Conservation (phyloP, 37 sponge, comb jelly and placozoan species). For the Tethya wilhelma region DNA sequence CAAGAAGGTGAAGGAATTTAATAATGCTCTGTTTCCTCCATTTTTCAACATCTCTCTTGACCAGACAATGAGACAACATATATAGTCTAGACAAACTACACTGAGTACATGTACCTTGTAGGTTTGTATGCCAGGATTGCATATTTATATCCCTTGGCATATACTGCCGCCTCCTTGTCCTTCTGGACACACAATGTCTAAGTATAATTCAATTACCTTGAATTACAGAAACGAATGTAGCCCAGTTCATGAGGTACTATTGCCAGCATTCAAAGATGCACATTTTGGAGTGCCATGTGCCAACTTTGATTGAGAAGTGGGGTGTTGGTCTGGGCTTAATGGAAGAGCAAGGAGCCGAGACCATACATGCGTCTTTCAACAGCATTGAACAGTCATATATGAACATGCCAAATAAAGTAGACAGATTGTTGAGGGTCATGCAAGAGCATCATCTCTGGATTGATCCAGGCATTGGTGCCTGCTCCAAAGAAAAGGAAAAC, state of each 20-base stretch:
- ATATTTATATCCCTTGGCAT: no score
- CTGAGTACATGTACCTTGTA: no score
- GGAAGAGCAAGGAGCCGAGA: conserved; percentile 53
- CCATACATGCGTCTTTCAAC: conserved; percentile 36
- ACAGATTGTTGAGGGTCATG: not conserved
- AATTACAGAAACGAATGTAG: conserved; percentile 2
- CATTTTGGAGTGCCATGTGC: conserved; percentile 32
- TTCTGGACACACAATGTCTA: no score
- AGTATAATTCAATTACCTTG: not conserved
- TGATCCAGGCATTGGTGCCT: not conserved
- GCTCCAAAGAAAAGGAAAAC: not conserved
- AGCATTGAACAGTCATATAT: conserved; percentile 2
- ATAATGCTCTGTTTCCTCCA: no score
- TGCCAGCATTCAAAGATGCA: conserved; percentile 32
- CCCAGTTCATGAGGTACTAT: conserved; percentile 11
- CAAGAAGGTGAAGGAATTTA: no score
- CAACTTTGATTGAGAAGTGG: conserved; percentile 4
- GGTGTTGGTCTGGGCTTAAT: conserved; percentile 16
- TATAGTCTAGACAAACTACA: no score
- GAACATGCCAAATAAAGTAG: not conserved
- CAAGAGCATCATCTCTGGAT: conserved; percentile 17
- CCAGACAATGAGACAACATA: no score
- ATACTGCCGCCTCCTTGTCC: no score
- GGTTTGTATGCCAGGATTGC: no score
- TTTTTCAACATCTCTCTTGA: no score